A percentile compares a stretch with the other conserved stretches of the same genome.
Evolutionary conservation across 2,797 vertebrate species (phyloP).

Genomic region (Pterois miles): DNA sequence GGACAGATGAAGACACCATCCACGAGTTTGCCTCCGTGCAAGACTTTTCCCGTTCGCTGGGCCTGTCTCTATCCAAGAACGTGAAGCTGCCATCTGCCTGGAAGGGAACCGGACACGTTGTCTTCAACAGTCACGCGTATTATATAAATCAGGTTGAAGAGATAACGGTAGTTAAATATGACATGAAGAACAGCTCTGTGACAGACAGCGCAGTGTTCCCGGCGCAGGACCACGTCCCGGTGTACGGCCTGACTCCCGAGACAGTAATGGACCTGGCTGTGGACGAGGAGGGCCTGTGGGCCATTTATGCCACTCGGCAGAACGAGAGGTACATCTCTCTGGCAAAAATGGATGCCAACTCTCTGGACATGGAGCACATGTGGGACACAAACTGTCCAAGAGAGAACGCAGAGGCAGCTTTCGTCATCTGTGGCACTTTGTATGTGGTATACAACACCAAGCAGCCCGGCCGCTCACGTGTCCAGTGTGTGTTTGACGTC

Average conservation of each 20-base stretch:
- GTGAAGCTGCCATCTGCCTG: conserved; percentile 90
- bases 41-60: conserved; percentile 89
- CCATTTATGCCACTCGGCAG: conserved; percentile 90
- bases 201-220: conserved; percentile 92
- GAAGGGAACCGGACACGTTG: conserved; percentile 91
- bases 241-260: conserved; percentile 86
- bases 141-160: conserved; percentile 87
- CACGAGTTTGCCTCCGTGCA: conserved; percentile 88
- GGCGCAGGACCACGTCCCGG: conserved; percentile 83
- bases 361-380: conserved; percentile 93
- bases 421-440: conserved; percentile 94
- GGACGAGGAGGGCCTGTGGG: conserved; percentile 97
- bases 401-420: conserved; percentile 94
- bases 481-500: conserved; percentile 96
- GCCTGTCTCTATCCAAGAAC: conserved; percentile 84
- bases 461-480: conserved; percentile 91
- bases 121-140: conserved; percentile 89
- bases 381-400: conserved; percentile 95
- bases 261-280: conserved; percentile 92
- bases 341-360: conserved; percentile 91
- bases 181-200: conserved; percentile 86
- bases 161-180: conserved; percentile 91
- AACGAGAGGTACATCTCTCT: conserved; percentile 91
- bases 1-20: conserved; percentile 87
- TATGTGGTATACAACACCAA: conserved; percentile 97